Conservation (phyloP, 2,113 vertebrate genomes). For the Periophthalmodon schlosseri region DNA sequence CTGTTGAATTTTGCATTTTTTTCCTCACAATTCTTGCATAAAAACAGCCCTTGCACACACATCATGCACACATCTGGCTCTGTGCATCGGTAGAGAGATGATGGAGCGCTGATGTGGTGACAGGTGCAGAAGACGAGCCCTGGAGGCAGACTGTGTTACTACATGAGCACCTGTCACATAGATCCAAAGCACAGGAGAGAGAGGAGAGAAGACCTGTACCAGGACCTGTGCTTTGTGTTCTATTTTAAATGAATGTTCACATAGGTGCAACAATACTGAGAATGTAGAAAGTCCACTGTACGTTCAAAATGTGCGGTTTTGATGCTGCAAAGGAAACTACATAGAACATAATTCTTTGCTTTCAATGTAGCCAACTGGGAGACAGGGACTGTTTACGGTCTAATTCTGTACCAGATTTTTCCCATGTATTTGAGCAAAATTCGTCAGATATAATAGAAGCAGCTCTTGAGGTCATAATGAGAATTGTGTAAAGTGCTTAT, state of each 20-base stretch:
- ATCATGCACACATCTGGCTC: not conserved
- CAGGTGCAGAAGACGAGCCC: constrained; percentile 47
- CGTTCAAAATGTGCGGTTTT: too few species aligned
- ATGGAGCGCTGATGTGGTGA: constrained; percentile 43
- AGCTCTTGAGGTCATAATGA: too few species aligned
- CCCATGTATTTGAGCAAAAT: too few species aligned
- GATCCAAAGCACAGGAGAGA: constrained; percentile 1
- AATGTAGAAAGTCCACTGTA: not conserved
- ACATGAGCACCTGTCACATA: constrained; percentile 39
- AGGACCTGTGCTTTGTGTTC: not conserved
- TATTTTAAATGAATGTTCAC: not conserved
- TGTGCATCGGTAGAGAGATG: constrained; percentile 57
- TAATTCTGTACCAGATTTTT: too few species aligned
- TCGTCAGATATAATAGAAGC: too few species aligned
- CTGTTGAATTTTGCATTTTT: not conserved
- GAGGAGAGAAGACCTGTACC: not conserved
- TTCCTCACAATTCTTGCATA: not conserved
- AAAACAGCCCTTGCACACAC: not conserved
- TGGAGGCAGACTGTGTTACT: constrained; percentile 36
- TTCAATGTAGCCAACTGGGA: too few species aligned
- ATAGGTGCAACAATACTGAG: not conserved
- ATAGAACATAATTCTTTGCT: too few species aligned
- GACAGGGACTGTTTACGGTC: too few species aligned
- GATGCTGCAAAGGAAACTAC: too few species aligned
- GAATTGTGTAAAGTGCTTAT: too few species aligned